Base-by-base conservation (phyloP, 2,888 invertebrate genomes). In the Macrostomum cliftonense region DNA sequence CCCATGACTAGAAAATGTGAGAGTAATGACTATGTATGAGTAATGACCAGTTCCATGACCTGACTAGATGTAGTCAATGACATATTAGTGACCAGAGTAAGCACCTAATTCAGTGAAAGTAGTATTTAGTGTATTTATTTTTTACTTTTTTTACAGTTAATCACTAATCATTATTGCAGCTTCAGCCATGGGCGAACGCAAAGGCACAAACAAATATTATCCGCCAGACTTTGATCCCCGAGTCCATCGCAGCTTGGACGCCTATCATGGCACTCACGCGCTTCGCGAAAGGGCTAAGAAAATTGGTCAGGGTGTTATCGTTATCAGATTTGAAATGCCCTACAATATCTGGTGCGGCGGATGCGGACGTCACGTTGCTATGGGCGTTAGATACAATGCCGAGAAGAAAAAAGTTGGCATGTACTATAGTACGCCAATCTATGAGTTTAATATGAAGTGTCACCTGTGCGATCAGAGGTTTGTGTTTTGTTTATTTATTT, bases 331-430 rank as follows among this genome's bases (percentile, higher is more conserved):
- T 75, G 97, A 97, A 74, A 91, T 97, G 93, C 97, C 97, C 0
- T 97, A 89, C 65, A 97, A 97, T 71, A 95, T 97, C 59, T 97
- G 97, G 97, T 99, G 97, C 60, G 85, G 87, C 39, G 93, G 93
- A 47, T 97, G 97, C 67, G 81, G 82, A 55, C 95, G 88, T 73
- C 97, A 95, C 65, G 88, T 99, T 50, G 97, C 93, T 36, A 97
- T 95, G 93, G 95, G 97, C 1, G 95, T 97, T 0, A 77, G 97
- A 45, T 97, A 97, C 68, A 97, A 77, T 63, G 75, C 76, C 17
- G 75, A 76, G 60, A 76, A 76, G 61, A 70, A 70, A 37, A 76
- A 75, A 61, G 64, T 88, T 46, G 97, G 95, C 56, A 95, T 89
- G 84, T 97, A 97, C 67, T 95, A 91, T 64, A 84, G 83, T 1